Evolutionary conservation across 1,140 invertebrate genomes (phyloP).

Genomic region (Lasioglossum albipes): DNA sequence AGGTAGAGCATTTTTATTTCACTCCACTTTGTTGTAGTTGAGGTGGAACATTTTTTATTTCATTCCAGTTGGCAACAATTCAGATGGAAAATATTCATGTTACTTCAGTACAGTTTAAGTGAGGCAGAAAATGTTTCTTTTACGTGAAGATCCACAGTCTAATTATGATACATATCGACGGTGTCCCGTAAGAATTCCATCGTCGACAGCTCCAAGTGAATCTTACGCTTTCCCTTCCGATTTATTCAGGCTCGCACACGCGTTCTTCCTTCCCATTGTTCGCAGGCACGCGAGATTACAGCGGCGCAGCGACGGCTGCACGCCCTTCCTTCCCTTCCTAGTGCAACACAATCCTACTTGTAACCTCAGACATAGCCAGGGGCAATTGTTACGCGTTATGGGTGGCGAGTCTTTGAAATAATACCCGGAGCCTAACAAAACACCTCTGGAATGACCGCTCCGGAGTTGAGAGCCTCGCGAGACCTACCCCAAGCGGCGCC

Average conservation of each 20-base stretch:
- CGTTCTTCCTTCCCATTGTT: constrained; percentile 54
- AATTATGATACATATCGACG: too few relatives aligned
- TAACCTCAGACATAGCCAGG: constrained; percentile 52
- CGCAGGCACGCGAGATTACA: constrained; percentile 42
- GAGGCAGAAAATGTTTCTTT: too few relatives aligned
- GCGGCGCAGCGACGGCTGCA: constrained; percentile 19
- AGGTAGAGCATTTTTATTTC: too few relatives aligned
- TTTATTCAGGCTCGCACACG: constrained; percentile 13
- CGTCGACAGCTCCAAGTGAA: neutral
- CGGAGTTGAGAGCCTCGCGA: constrained; percentile 23
- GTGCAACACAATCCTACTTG: constrained; percentile 53
- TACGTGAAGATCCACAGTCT: too few relatives aligned
- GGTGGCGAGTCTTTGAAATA: constrained; percentile 62
- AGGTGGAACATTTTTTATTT: too few relatives aligned
- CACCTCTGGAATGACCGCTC: constrained; percentile 36
- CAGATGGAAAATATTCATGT: too few relatives aligned
- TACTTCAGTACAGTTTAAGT: too few relatives aligned
- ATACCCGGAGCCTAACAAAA: constrained; percentile 53
- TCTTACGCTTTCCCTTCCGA: neutral
- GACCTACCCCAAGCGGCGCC: constrained; percentile 48
- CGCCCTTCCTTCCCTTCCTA: constrained; percentile 19
- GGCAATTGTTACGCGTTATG: constrained; percentile 59
- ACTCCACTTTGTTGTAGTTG: too few relatives aligned
- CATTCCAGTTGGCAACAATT: too few relatives aligned
- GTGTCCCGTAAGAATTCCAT: neutral